Evolutionary conservation across 2,797 vertebrate species (phyloP), one percentile per base, ranked within the genome.

Genomic region (Botia almorhae): DNA sequence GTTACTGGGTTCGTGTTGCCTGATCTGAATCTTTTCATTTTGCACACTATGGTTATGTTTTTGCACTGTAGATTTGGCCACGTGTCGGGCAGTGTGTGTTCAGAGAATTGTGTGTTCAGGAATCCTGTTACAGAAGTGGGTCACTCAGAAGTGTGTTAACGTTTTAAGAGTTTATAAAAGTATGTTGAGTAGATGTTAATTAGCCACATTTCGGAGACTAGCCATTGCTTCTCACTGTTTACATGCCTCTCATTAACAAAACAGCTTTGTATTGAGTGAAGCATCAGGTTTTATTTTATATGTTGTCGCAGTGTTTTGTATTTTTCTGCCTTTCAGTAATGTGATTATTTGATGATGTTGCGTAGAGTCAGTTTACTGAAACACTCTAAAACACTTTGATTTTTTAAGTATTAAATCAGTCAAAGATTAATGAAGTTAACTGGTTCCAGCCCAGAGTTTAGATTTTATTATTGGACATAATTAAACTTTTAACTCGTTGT

Each of bases 101-200:
- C 29, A 29, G 29, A 4, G 29, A 29, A 29, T 29, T 11, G 21
- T 21, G 16, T 79, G 65, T 78, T 74, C 13, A 7, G 23, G 69
- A 51, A 46, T 65, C 29, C 1, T 76, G 72, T 71, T 80, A 48
- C 43, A 76, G 68, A 80, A 43, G 65, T 51, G 65, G 17, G 69
- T 71, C 29, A 29, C 29, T 29, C 29, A 29, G 29, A 29, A 29
- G 29, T 29, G 29, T 29, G 29, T 63, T 67, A 75, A 43, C 17
- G 23, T 4, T 10, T 50, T 21, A 1, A 6, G 29, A 29, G 29
- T 58, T 29, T 14, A 16, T 61, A 29, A 53, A 26, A 29, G 29
- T 29, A 29, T 39, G 58, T 14, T 13, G 21, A 23, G 26, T 2
- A 13, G n/a, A n/a, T n/a, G n/a, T n/a, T n/a, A n/a, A n/a, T n/a